Base-by-base conservation (phyloP, 2,888 invertebrate genomes). In the Drosophila setosimentum region DNA sequence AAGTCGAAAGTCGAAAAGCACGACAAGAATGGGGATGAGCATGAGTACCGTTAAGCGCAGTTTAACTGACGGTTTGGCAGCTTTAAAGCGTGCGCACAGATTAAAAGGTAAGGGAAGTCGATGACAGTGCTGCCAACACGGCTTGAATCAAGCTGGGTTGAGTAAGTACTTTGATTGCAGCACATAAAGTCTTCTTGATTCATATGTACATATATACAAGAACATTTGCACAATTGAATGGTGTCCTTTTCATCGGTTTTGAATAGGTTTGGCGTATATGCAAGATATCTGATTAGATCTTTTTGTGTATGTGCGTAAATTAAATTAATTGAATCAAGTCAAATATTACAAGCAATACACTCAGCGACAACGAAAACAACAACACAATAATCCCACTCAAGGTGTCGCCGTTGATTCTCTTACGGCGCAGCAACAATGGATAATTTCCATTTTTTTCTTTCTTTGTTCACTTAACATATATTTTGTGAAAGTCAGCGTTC, bases 61-160 rank as follows among this genome's bases (percentile, higher is more conserved):
- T 37, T 62, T 42, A 58, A 40, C 55, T 65, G 33, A 35, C 59
- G 42, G 24, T 40, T 58, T 73, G 64, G 48, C 61, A 58, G 33
- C 64, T 62, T 73, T 78, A 73, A 61, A 48, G 79, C 59, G 33
- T 45, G 18, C 18, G 55, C 59, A 48, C 30, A 59, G 69, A 21
- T 57, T 37, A 35, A 37, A n/a, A 27, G 13, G n/a, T 55, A 55
- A 35, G 35, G 13, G 54, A 1, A 54, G 13, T 35, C 13, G 11
- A 7, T 35, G 11, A 54, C 27, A 55, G 55, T 37, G 55, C 27
- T 55, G 55, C 35, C 13, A 27, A 37, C 1, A 18, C 2, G 7
- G n/a, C 55, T 37, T n/a, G 13, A 55, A 37, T 8, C 13, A n/a
- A 27, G 18, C 54, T 35, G 33, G 11, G 3, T 24, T 24, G 16